Conservation (phyloP, 2,888 invertebrate genomes). For the Lithophane ornitopus region DNA sequence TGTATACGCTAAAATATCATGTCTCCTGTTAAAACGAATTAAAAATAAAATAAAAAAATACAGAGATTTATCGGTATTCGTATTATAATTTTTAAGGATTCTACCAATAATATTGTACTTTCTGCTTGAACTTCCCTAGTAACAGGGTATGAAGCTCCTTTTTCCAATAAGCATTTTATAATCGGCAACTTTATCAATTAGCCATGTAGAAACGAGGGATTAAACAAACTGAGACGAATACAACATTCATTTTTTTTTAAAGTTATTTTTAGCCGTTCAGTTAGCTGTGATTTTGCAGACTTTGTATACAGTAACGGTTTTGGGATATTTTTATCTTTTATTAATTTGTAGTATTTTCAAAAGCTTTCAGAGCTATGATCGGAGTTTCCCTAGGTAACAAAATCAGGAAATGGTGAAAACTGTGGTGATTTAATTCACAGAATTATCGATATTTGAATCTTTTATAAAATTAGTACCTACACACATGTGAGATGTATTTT, state of each 20-base stretch:
- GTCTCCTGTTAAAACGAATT: not conserved
- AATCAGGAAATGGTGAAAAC: not conserved
- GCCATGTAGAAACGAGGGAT: constrained; percentile 13
- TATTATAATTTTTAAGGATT: not conserved
- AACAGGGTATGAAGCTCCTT: not conserved
- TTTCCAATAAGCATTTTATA: constrained; percentile 17
- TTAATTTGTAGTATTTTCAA: not conserved
- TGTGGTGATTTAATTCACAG: not conserved
- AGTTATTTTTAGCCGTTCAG: constrained; percentile 4
- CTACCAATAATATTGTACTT: not conserved
- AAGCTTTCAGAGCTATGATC: not conserved
- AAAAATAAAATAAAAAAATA: not conserved
- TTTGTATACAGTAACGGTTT: not conserved
- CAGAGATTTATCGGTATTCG: not conserved
- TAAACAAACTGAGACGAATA: not conserved
- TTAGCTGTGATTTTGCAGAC: not conserved
- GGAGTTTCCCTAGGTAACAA: not conserved
- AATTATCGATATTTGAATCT: not conserved
- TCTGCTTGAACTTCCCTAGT: not conserved
- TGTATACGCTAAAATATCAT: not conserved
- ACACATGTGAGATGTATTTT: too few species aligned
- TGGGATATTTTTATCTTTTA: not conserved
- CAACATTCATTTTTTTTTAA: constrained; percentile 7
- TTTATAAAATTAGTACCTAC: not conserved
- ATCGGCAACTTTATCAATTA: constrained; percentile 31